Conservation (phyloP, 64 coral and sea anemone genomes). For the Stichodactyla mertensii region DNA sequence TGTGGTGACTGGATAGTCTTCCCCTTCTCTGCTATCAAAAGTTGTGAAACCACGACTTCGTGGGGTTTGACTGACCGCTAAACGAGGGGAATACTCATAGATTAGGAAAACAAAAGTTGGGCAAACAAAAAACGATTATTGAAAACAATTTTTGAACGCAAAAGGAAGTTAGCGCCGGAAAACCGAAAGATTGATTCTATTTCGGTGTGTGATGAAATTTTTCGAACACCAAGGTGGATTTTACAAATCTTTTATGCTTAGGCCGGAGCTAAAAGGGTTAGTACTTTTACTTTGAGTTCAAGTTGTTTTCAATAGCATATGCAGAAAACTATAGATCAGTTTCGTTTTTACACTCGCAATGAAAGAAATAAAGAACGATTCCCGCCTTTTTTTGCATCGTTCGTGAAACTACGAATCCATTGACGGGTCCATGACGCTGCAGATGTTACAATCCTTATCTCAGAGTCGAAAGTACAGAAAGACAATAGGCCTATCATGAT, state of each 20-base stretch:
- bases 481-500: constrained; percentile 1
- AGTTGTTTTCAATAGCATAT: neutral
- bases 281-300: neutral
- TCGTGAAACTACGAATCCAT: neutral
- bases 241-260: too few species aligned
- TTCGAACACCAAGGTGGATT: neutral
- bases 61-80: neutral
- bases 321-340: neutral
- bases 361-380: neutral
- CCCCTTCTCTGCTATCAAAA: neutral
- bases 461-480: constrained; percentile 2
- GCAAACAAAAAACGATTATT: neutral
- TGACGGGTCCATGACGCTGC: neutral
- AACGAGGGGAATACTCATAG: neutral
- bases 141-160: constrained; percentile 12
- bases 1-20: neutral
- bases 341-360: neutral
- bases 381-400: neutral
- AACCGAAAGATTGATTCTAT: neutral
- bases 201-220: neutral
- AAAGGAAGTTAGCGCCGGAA: neutral
- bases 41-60: neutral
- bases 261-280: neutral
- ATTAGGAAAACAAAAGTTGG: neutral
- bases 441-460: constrained; percentile 3